Evolutionary conservation across 2,888 invertebrate genomes (phyloP), one percentile per base, ranked within the genome.

Genomic region (Drosophila mimica): DNA sequence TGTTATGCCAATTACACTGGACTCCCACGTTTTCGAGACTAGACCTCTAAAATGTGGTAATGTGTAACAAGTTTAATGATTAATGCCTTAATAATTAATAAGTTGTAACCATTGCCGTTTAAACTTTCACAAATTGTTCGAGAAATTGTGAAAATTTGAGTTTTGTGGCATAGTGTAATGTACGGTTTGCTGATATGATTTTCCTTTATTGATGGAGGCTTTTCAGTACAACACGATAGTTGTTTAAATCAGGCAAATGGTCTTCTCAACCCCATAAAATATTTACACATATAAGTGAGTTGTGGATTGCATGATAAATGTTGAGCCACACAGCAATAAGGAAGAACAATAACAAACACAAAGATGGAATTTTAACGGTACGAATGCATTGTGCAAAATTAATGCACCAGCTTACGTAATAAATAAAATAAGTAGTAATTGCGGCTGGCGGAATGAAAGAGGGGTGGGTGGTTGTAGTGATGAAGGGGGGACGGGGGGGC

Each of bases 351-450:
- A 70, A 30, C 70, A 71, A 58, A 36, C 61, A 61, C 58, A 43
- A 64, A 46, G 43, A 46, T 56, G 43, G 20, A 65, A 76, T 80
- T 71, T 72, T 52, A 77, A 67, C 66, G 74, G 64, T 74, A 62
- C 62, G 75, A 70, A 74, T 66, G 80, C 73, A 71, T 75, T 82
- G 82, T 87, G 84, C 84, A 88, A 86, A 82, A 87, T 87, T 86
- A 88, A 88, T 87, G 88, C 81, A 74, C 79, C 81, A 73, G 81
- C 87, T 82, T 87, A 85, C 77, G 79, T 70, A 68, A 78, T 87
- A 88, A 87, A 87, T 88, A 86, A 88, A 84, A 86, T 88, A 87
- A 87, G 85, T 83, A 85, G 85, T 85, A 85, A 85, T 85, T 85
- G 85, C 67, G 75, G 74, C 75, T 76, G 62, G 54, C 58, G 69